These are phyloP conservation scores for Drosophila micromelanica DNA, from an alignment of 1,140 invertebrate genomes.

Conservation along the genomic window DNA sequence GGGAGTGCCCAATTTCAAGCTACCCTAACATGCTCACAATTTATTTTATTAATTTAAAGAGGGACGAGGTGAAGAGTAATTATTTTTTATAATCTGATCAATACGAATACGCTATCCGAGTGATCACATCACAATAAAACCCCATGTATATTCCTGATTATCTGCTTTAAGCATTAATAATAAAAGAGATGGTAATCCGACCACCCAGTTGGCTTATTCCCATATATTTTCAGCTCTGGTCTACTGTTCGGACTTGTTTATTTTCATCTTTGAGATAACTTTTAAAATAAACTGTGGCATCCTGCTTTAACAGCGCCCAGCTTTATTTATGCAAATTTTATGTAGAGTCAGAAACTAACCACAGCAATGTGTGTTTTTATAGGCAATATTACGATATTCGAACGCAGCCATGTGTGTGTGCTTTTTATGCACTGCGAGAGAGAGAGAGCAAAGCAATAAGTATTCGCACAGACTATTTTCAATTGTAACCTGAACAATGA, in stretches of 20 bases:
- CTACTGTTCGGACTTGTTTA: not conserved
- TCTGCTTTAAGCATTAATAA: too few relatives aligned
- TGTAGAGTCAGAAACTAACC: not conserved
- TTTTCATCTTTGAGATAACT: not conserved
- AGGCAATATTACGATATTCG: constrained; percentile 2
- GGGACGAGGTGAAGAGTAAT: too few relatives aligned
- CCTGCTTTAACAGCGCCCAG: not conserved
- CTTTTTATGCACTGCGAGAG: not conserved
- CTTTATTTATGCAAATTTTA: constrained; percentile 26
- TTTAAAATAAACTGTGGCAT: not conserved
- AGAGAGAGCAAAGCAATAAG: not conserved
- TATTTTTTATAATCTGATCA: too few relatives aligned
- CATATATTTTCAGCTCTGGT: not conserved
- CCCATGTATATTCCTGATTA: too few relatives aligned
- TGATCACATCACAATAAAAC: too few relatives aligned
- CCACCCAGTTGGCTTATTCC: too few relatives aligned
- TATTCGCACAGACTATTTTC: not conserved
- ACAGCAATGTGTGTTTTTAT: not conserved
- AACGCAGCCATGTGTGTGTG: not conserved
- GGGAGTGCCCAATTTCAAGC: too few relatives aligned
- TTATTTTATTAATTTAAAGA: too few relatives aligned
- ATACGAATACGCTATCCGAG: too few relatives aligned
- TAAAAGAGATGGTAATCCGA: too few relatives aligned
- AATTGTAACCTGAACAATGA: constrained; percentile 11
- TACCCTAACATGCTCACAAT: too few relatives aligned